Evolutionary conservation across 2,113 vertebrate genomes (phyloP).

Genomic region (Oncorhynchus nerka): DNA sequence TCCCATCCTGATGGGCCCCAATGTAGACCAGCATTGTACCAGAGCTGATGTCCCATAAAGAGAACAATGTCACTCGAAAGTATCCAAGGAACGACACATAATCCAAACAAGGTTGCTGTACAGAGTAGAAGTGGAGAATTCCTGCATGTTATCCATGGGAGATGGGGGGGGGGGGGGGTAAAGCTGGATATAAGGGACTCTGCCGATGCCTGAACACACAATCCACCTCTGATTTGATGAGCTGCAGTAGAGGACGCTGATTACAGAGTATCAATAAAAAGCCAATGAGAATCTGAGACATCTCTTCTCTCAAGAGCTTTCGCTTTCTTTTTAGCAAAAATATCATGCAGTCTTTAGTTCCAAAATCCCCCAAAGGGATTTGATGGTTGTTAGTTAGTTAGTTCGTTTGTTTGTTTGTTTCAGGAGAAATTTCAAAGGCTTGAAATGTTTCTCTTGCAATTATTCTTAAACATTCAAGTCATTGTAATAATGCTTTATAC

Average conservation of each 20-base stretch:
- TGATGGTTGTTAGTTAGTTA: conserved; percentile 20
- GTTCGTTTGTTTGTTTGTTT: conserved; percentile 30
- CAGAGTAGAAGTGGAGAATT: conserved; percentile 72
- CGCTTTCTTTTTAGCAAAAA: conserved; percentile 70
- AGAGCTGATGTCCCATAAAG: conserved; percentile 71
- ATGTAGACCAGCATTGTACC: conserved; percentile 48
- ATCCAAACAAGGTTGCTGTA: conserved; percentile 77
- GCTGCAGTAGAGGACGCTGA: conserved; percentile 69
- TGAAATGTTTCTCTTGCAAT: conserved; percentile 51
- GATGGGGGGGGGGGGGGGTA: conserved; percentile 23
- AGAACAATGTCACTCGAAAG: conserved; percentile 65
- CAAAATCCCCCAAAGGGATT: conserved; percentile 61
- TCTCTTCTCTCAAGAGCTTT: conserved; percentile 50
- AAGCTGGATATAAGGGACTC: conserved; percentile 40
- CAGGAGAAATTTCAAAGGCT: conserved; percentile 73
- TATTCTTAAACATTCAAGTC: conserved; percentile 84
- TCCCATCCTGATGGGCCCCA: conserved; percentile 47
- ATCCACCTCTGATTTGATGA: conserved; percentile 70
- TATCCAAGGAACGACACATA: conserved; percentile 69
- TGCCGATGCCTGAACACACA: conserved; percentile 64
- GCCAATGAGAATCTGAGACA: conserved; percentile 70
- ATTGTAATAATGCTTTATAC: conserved; percentile 82
- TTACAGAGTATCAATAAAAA: conserved; percentile 76
- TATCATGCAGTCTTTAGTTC: conserved; percentile 82
- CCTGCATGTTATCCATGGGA: conserved; percentile 68